Percentiles rank a stretch among this genome's conserved stretches.
Evolutionary conservation across 1,140 invertebrate species (phyloP).

Genomic region (Marisa cornuarietis): DNA sequence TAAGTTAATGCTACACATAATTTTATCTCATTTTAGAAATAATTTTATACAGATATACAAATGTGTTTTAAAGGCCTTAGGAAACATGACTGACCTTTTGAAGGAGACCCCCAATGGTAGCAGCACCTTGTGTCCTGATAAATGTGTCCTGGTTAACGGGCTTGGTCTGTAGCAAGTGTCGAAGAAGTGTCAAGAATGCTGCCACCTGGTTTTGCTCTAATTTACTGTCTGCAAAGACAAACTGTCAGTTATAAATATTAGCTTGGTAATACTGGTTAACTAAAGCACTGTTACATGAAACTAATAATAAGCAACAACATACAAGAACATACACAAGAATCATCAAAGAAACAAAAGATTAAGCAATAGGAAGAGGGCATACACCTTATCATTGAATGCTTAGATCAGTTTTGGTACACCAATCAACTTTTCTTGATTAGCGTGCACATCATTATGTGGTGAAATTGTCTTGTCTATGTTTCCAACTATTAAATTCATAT

Average conservation of each 20-base stretch:
- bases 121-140: slow-evolving; percentile 69
- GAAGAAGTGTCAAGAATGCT: slow-evolving; percentile 72
- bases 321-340: too few relatives aligned
- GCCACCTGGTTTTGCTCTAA: slow-evolving; percentile 74
- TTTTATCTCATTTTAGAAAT: background rate
- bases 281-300: too few relatives aligned
- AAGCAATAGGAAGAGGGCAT: too few relatives aligned
- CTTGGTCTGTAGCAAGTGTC: slow-evolving; percentile 71
- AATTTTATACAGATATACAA: background rate
- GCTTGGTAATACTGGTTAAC: too few relatives aligned
- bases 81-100: slow-evolving; percentile 64
- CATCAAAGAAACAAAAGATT: too few relatives aligned
- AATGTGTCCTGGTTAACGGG: slow-evolving; percentile 73
- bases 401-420: too few relatives aligned
- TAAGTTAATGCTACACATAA: background rate
- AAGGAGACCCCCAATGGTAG: slow-evolving; percentile 71
- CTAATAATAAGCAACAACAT: too few relatives aligned
- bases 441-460: too few relatives aligned
- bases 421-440: too few relatives aligned
- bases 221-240: slow-evolving; percentile 68
- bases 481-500: too few relatives aligned
- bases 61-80: background rate
- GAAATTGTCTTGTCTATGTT: too few relatives aligned
- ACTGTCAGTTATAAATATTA: background rate
- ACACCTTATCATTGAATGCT: too few relatives aligned